Evolutionary conservation across 2,797 vertebrate genomes (phyloP), one percentile per base, ranked within the genome.

Genomic region (Dryobates pubescens): DNA sequence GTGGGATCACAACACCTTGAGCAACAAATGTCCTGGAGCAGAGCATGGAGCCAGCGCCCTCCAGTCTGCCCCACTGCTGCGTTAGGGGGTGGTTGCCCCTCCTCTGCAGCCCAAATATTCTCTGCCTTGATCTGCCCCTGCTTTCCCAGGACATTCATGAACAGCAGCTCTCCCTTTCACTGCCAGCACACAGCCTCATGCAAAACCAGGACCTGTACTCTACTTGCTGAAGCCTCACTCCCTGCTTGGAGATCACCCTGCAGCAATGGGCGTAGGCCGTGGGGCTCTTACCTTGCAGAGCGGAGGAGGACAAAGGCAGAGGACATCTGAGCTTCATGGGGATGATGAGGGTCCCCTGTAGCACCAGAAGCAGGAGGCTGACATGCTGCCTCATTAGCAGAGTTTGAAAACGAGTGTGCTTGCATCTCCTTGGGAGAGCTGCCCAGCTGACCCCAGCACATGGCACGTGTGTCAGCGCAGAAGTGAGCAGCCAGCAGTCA

Each of bases 401-500:
- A 3, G 1, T 51, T 82, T 74, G 47, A 27, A 57, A 89, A 80
- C 57, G 2, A 67, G n/a, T 23, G 30, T 74, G 22, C 34, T 89
- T 86, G 30, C 36, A 38, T 78, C 47, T 72, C 8, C 61, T 63
- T 54, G 16, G 41, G 72, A 72, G 19, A 18, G 32, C 47, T 90
- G 49, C 64, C 67, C 47, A 3, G 43, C 65, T 90, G 78, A 89
- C 94, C 75, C 80, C 86, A 92, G 79, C 76, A 77, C 78, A 38
- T 1, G 29, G 88, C 5, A 5, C 23, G 7, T 34, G 56, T 86
- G 53, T 86, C 69, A 16, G 56, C 1, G 1, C 7, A 57, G 65
- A 94, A 90, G 73, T 70, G 92, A 94, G 79, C 84, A 92, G 81
- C 82, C 89, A 81, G 69, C 51, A 93, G 75, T 90, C 76, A 90